These are phyloP conservation scores for Machimus rusticus DNA, from an alignment of 2,888 invertebrate species.

Conservation along the genomic window DNA sequence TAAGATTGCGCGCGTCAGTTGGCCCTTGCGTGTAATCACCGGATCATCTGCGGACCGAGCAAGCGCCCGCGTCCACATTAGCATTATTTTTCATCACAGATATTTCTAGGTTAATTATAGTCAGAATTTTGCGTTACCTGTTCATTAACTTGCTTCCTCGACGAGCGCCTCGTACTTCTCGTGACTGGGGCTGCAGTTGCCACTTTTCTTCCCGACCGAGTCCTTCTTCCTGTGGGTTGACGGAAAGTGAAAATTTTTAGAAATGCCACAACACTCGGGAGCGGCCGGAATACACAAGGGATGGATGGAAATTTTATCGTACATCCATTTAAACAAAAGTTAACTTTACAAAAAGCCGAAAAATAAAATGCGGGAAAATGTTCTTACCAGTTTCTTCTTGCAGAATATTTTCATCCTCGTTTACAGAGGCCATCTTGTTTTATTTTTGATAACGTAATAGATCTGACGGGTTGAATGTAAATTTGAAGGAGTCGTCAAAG, in stretches of 20 bases:
- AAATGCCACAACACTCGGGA: background rate
- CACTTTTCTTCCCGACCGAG: constrained; percentile 66
- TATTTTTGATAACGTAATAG: constrained; percentile 2
- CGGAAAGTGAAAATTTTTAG: background rate
- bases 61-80: constrained; percentile 62
- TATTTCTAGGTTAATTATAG: constrained; percentile 48
- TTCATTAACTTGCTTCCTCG: constrained; percentile 57
- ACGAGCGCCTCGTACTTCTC: constrained; percentile 55
- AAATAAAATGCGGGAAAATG: background rate
- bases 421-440: constrained; percentile 61
- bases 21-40: constrained; percentile 63
- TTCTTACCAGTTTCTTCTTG: constrained; percentile 57
- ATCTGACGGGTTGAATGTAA: background rate
- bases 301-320: background rate
- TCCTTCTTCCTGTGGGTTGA: constrained; percentile 64
- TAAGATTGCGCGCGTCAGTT: constrained; percentile 54
- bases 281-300: background rate
- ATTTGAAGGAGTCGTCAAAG: background rate
- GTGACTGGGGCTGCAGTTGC: constrained; percentile 56
- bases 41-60: constrained; percentile 64
- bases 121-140: constrained; percentile 60
- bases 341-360: background rate
- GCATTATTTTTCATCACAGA: constrained; percentile 58
- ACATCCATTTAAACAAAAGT: background rate
- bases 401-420: constrained; percentile 59